Conservation (phyloP, 2,888 invertebrate genomes). For the Drosophila tanythrix region DNA sequence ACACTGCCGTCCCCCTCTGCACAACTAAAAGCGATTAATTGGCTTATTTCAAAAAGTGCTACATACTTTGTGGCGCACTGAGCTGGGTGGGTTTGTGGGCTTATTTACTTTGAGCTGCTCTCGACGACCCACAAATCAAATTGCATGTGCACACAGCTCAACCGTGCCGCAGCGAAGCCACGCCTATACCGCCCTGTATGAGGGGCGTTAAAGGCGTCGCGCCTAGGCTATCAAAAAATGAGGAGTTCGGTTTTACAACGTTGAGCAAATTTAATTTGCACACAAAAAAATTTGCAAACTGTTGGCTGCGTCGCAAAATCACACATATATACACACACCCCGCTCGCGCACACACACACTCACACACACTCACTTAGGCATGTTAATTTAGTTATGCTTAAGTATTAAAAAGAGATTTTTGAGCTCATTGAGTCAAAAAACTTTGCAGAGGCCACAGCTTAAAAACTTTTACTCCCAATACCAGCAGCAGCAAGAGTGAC, state of each 20-base stretch:
- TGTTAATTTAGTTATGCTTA: constrained; percentile 79
- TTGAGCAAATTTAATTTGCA: constrained; percentile 60
- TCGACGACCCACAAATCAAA: constrained; percentile 49
- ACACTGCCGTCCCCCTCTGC: neutral
- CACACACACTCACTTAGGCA: constrained; percentile 41
- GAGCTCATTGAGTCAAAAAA: constrained; percentile 78
- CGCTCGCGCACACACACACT: constrained; percentile 1
- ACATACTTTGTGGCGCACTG: constrained; percentile 52
- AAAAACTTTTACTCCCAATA: constrained; percentile 51
- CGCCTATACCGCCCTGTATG: constrained; percentile 14
- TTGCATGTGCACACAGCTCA: constrained; percentile 61
- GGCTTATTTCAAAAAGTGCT: constrained; percentile 55
- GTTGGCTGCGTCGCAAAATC: constrained; percentile 15
- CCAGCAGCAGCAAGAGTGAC: constrained; percentile 7
- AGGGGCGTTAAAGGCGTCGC: constrained; percentile 24
- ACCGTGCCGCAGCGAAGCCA: constrained; percentile 41
- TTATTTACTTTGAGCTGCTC: constrained; percentile 12
- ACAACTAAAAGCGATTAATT: constrained; percentile 36
- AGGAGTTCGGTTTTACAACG: constrained; percentile 58
- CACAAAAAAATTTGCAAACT: constrained; percentile 37
- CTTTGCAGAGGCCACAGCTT: constrained; percentile 62
- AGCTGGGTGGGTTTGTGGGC: constrained; percentile 21
- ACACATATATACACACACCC: neutral
- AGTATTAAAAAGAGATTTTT: constrained; percentile 81
- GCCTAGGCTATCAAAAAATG: constrained; percentile 43